Evolutionary conservation across 2,888 invertebrate genomes (phyloP).

Genomic region (Oscheius sp.): DNA sequence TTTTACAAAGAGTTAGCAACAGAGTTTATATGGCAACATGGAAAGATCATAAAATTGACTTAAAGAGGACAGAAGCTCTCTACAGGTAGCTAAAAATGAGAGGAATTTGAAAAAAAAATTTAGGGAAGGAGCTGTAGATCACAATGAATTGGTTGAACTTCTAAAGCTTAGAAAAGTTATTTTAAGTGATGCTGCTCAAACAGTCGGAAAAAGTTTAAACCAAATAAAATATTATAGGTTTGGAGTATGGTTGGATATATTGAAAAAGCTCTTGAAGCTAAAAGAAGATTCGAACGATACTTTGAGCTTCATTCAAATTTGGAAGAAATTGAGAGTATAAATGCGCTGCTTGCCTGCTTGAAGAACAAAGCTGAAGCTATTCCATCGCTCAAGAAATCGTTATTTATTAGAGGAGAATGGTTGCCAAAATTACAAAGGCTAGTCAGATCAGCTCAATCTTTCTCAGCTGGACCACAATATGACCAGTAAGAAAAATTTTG

Average conservation of each 20-base stretch:
- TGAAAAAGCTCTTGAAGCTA: slow-evolving; percentile 16
- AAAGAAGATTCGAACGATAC: neutral
- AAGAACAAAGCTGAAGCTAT: neutral
- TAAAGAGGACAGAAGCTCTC: slow-evolving; percentile 48
- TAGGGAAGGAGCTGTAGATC: slow-evolving; percentile 55
- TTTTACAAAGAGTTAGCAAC: slow-evolving; percentile 27
- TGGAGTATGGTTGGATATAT: slow-evolving; percentile 11
- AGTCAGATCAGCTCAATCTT: slow-evolving; percentile 60
- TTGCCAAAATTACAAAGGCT: slow-evolving; percentile 55
- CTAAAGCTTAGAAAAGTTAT: slow-evolving; percentile 59
- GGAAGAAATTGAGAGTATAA: neutral
- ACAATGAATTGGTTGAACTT: slow-evolving; percentile 55
- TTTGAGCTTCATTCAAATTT: slow-evolving; percentile 1
- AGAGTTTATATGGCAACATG: slow-evolving; percentile 49
- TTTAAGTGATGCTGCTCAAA: slow-evolving; percentile 33
- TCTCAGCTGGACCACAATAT: slow-evolving; percentile 61
- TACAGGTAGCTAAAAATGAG: slow-evolving; percentile 36
- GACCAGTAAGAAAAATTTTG: slow-evolving; percentile 47
- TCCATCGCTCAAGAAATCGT: slow-evolving; percentile 40
- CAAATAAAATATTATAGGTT: neutral
- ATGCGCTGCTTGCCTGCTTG: slow-evolving; percentile 2
- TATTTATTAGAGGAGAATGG: slow-evolving; percentile 61
- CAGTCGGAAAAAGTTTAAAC: neutral
- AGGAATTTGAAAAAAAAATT: neutral
- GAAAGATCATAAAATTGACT: slow-evolving; percentile 53